A percentile compares a stretch with the other conserved stretches of the same genome.
Evolutionary conservation across 1,140 invertebrate species (phyloP).

Genomic region (Drosophila ercepeae): DNA sequence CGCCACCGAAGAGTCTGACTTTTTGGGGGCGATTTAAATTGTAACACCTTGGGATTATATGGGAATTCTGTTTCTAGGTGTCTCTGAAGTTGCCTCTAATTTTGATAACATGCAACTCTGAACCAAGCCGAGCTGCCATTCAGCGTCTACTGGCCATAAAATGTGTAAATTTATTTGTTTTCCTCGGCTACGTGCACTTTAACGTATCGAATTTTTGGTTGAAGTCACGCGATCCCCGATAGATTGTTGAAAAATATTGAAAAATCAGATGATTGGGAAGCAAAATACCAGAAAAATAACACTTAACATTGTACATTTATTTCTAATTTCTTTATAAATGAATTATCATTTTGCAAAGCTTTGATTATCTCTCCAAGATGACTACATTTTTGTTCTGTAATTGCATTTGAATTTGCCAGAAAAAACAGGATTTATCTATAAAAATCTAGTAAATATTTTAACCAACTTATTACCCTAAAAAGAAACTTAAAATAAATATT

Average conservation of each 20-base stretch:
- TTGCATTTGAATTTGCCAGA: background rate
- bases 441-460: background rate
- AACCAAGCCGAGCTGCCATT: background rate
- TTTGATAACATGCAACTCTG: slow-evolving; percentile 48
- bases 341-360: too few species aligned
- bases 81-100: slow-evolving; percentile 45
- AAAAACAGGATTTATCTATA: background rate
- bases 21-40: slow-evolving; percentile 42
- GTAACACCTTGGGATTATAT: slow-evolving; percentile 69
- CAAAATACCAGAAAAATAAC: too few species aligned
- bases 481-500: too few species aligned
- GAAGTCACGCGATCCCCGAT: slow-evolving; percentile 62
- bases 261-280: slow-evolving; percentile 12
- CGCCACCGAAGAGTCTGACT: background rate
- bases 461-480: background rate
- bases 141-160: slow-evolving; percentile 50
- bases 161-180: slow-evolving; percentile 73
- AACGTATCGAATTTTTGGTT: slow-evolving; percentile 37
- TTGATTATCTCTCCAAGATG: too few species aligned
- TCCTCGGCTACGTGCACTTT: slow-evolving; percentile 30
- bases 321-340: too few species aligned
- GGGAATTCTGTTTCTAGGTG: slow-evolving; percentile 28
- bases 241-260: background rate
- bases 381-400: background rate
- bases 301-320: too few species aligned